Base-by-base conservation (phyloP, 2,113 vertebrate species). In the Hippocampus barbouri region DNA sequence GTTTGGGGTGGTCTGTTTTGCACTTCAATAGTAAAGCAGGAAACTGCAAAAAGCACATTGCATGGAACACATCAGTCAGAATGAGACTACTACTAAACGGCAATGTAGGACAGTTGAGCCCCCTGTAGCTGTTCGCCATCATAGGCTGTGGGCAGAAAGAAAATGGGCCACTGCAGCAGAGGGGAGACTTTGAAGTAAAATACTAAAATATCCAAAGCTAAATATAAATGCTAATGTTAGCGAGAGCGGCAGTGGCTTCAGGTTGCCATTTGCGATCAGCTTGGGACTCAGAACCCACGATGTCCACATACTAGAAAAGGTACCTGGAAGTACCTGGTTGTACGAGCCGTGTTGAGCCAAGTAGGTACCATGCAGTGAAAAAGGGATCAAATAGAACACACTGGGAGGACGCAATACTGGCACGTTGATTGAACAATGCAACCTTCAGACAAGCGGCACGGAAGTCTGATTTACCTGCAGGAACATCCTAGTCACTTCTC, bases 401-500 rank as follows among this genome's bases (percentile, higher is more conserved):
- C 88, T 83, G 81, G 85, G 77, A 89, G 87, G 93, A 95, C 94
- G 94, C 91, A 95, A 95, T 93, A 93, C 73, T 93, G 88, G 85
- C 87, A 91, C 92, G 91, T 94, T 86, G 25, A 92, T 93, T 91
- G 90, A 89, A 94, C 94, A 92, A 95, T 91, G 93, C 91, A 92
- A 92, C 93, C 90, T 91, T 77, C 75, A 85, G 69, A 85, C 67
- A 91, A 86, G 83, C 93, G 87, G 87, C 87, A 69, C 92, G 77
- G 18, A 61, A 61, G 12, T 91, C 91, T 78, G 73, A 94, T 99
- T 61, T 98, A 98, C 97, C 97, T 99, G 96, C 80, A 74, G 92
- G 89, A 92, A 94, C 86, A 93, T 99, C 96, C 95, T 98, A 98
- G 90, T 98, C 96, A 99, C 94, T 96, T 94, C 94, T 98, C 95